A percentile compares a stretch with the other conserved stretches of the same genome.
Evolutionary conservation across 2,113 vertebrate species (phyloP).

Genomic region (Labrus mixtus): DNA sequence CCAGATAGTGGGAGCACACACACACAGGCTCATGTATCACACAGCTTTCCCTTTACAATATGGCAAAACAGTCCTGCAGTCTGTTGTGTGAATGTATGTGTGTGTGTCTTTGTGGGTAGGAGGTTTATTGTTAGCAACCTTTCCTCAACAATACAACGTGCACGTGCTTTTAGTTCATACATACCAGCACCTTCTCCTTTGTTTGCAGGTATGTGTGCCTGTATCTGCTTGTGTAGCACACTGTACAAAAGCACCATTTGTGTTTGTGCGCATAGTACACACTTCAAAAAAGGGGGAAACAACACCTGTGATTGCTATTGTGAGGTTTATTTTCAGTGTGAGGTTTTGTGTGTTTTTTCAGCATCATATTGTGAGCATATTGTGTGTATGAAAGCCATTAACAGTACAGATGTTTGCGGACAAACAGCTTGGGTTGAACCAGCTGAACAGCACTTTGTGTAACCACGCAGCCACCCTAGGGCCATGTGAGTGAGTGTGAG

Average conservation of each 20-base stretch:
- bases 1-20: constrained; percentile 33
- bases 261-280: neutral
- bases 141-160: constrained; percentile 47
- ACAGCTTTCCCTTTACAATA: constrained; percentile 19
- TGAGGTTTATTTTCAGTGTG: neutral
- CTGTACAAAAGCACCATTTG: constrained; percentile 35
- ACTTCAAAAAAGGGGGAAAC: constrained; percentile 1
- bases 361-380: neutral
- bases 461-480: neutral
- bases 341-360: constrained; percentile 1
- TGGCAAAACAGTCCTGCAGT: constrained; percentile 12
- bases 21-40: constrained; percentile 40
- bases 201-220: constrained; percentile 29
- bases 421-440: neutral
- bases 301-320: constrained; percentile 9
- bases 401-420: neutral
- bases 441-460: neutral
- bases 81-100: constrained; percentile 33
- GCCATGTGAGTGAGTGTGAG: neutral
- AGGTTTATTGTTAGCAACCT: constrained; percentile 44
- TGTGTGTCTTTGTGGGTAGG: constrained; percentile 14
- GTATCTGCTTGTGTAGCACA: constrained; percentile 28
- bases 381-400: neutral
- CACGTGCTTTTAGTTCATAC: constrained; percentile 55
- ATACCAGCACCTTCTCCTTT: constrained; percentile 65